Evolutionary conservation across 2,888 invertebrate genomes (phyloP).

Genomic region (Hypsopygia costalis): DNA sequence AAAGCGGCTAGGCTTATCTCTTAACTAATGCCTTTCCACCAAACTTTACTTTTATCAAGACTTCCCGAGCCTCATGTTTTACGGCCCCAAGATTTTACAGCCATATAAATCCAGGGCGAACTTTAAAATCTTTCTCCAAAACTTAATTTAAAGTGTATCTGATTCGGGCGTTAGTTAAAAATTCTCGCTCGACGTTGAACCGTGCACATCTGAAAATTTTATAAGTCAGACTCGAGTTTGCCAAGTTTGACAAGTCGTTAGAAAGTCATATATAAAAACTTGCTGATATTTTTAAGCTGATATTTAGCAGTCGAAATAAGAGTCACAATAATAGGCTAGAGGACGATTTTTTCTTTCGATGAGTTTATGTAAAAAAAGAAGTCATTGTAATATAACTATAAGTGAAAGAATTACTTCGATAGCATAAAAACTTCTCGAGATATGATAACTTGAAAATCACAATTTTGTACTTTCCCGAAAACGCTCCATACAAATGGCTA

Average conservation of each 20-base stretch:
- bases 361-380: too few relatives aligned
- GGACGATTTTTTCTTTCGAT: too few relatives aligned
- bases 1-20: conserved; percentile 5
- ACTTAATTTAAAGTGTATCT: conserved; percentile 28
- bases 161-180: conserved; percentile 5
- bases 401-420: too few relatives aligned
- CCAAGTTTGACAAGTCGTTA: not conserved
- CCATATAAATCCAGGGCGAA: conserved; percentile 15
- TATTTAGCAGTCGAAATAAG: too few relatives aligned
- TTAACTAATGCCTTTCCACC: conserved; percentile 5
- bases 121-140: conserved; percentile 24
- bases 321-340: too few relatives aligned
- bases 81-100: conserved; percentile 5
- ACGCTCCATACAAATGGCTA: too few relatives aligned
- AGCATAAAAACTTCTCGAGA: too few relatives aligned
- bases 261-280: conserved; percentile 5
- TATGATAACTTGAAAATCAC: too few relatives aligned
- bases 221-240: conserved; percentile 3
- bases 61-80: conserved; percentile 1
- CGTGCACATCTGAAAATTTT: conserved; percentile 5
- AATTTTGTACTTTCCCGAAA: too few relatives aligned
- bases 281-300: conserved; percentile 5
- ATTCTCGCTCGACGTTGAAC: not conserved
- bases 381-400: too few relatives aligned
- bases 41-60: conserved; percentile 9